These are phyloP conservation scores for Acanthornis magna DNA, from an alignment of 2,797 vertebrate species.

Conservation along the genomic window DNA sequence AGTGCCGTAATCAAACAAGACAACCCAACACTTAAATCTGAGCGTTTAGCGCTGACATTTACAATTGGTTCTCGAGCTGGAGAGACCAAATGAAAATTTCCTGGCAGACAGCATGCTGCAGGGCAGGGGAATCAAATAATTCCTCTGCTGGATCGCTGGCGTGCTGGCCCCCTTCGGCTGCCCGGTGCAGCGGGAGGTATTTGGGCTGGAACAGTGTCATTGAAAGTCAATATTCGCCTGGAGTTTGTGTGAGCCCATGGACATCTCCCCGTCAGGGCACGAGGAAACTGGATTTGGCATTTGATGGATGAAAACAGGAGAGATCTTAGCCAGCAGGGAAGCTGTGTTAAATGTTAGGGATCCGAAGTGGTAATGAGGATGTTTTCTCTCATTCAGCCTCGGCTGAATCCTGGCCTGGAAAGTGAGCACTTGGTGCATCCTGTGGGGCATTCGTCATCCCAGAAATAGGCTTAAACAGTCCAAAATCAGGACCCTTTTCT, in stretches of 20 bases:
- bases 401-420: background rate
- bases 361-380: background rate
- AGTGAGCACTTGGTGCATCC: background rate
- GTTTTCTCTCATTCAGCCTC: background rate
- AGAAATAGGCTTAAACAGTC: background rate
- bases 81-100: constrained; percentile 63
- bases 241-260: background rate
- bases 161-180: background rate
- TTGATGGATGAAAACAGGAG: constrained; percentile 11
- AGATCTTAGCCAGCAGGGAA: background rate
- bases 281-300: background rate
- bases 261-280: background rate
- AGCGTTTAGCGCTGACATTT: constrained; percentile 66
- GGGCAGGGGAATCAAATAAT: constrained; percentile 49
- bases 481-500: background rate
- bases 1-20: constrained; percentile 66
- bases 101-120: constrained; percentile 36
- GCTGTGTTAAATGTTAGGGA: background rate
- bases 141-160: constrained; percentile 5
- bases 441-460: background rate
- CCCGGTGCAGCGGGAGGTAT: background rate
- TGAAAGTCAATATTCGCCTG: constrained; percentile 48
- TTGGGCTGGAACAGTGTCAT: background rate
- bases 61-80: constrained; percentile 58
- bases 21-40: constrained; percentile 63